Conservation (phyloP, 2,797 vertebrate species). For the Siniperca undulata region DNA sequence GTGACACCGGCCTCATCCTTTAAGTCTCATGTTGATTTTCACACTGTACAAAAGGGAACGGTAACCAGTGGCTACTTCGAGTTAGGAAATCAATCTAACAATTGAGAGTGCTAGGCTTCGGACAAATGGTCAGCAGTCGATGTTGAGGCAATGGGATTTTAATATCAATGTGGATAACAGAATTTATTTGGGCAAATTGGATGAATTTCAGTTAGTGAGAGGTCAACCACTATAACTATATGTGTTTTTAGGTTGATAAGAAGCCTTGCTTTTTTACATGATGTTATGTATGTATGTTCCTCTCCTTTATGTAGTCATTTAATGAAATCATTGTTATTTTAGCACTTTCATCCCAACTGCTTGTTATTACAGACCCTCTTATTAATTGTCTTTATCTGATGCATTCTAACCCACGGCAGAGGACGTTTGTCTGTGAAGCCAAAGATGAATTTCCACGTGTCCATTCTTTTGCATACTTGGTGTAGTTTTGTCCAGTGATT, state of each 20-base stretch:
- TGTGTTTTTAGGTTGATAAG: constrained; percentile 1
- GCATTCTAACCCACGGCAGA: no score
- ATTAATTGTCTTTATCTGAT: no score
- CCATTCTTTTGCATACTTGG: not conserved
- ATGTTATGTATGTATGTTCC: no score
- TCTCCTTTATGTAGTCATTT: no score
- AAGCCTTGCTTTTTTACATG: not conserved
- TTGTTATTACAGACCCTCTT: no score
- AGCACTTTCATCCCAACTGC: no score
- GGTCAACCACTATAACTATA: not conserved
- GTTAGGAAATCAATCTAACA: constrained; percentile 11
- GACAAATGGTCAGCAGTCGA: no score
- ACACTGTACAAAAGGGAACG: not conserved
- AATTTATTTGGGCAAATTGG: not conserved
- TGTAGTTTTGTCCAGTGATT: not conserved
- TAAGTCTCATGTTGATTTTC: not conserved
- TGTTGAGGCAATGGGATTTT: not conserved
- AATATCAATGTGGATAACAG: not conserved
- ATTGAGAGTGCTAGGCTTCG: no score
- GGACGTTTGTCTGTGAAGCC: no score
- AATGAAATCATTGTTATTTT: no score
- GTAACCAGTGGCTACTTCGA: not conserved
- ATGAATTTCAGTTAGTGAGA: not conserved
- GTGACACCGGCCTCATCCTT: no score
- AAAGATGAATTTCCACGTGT: no score